Evolutionary conservation across 2,888 invertebrate species (phyloP).

Genomic region (Torymus auratus): DNA sequence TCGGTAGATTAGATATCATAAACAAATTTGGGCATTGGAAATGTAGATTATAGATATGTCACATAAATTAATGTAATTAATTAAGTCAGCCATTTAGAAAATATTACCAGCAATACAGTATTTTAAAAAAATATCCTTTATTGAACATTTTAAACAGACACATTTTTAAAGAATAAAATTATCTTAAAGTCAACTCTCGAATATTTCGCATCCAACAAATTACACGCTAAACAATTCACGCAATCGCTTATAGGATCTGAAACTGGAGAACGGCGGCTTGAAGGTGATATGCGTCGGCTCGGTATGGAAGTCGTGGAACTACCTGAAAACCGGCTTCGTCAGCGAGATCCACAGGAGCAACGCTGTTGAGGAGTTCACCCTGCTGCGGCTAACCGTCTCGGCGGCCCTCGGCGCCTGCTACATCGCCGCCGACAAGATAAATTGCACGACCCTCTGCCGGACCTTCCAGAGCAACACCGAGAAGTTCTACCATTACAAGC

Average conservation of each 20-base stretch:
- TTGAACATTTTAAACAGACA: too few relatives aligned
- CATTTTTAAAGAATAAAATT: too few relatives aligned
- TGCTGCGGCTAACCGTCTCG: constrained; percentile 85
- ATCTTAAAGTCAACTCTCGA: too few relatives aligned
- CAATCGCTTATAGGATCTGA: constrained; percentile 76
- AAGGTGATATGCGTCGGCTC: constrained; percentile 94
- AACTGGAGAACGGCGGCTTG: constrained; percentile 79
- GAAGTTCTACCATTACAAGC: constrained; percentile 81
- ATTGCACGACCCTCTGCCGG: constrained; percentile 83
- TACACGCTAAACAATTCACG: too few relatives aligned
- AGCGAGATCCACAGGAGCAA: constrained; percentile 77
- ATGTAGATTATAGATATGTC: too few relatives aligned
- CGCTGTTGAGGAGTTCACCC: constrained; percentile 79
- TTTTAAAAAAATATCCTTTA: too few relatives aligned
- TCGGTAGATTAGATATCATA: too few relatives aligned
- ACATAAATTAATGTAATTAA: too few relatives aligned
- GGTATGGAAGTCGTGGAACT: constrained; percentile 95
- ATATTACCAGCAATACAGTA: too few relatives aligned
- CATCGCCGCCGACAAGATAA: constrained; percentile 86
- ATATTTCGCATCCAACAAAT: too few relatives aligned
- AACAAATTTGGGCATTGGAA: too few relatives aligned
- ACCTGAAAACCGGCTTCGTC: constrained; percentile 85
- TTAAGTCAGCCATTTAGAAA: too few relatives aligned
- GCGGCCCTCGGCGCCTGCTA: constrained; percentile 92
- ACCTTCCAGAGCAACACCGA: constrained; percentile 83